These are phyloP conservation scores for Hirudinaria manillensis DNA, from an alignment of 2,888 invertebrate species.

Conservation along the genomic window DNA sequence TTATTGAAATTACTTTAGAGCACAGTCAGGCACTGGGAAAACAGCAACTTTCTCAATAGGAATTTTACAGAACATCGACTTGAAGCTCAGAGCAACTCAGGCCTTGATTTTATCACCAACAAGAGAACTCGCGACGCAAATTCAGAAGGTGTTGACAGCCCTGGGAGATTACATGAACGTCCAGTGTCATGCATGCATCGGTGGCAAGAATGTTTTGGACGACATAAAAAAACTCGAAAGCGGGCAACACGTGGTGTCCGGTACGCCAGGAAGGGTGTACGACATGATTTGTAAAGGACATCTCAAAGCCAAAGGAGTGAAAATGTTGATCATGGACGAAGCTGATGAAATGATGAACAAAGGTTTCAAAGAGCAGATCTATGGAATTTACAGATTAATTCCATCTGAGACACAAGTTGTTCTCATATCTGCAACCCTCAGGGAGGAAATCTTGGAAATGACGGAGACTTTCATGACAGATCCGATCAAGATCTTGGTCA, in stretches of 20 bases:
- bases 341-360: slow-evolving; percentile 99
- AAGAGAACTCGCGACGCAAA: slow-evolving; percentile 91
- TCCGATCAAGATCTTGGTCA: slow-evolving; percentile 93
- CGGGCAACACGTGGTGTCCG: slow-evolving; percentile 97
- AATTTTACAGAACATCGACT: slow-evolving; percentile 85
- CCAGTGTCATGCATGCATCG: slow-evolving; percentile 97
- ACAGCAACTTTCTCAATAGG: slow-evolving; percentile 97
- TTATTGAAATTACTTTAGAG: slow-evolving; percentile 49
- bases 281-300: slow-evolving; percentile 67
- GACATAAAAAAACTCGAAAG: slow-evolving; percentile 96
- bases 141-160: slow-evolving; percentile 72
- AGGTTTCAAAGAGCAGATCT: slow-evolving; percentile 98
- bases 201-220: slow-evolving; percentile 95
- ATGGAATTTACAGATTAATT: slow-evolving; percentile 94
- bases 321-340: slow-evolving; percentile 94
- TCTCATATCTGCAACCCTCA: slow-evolving; percentile 91
- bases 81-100: slow-evolving; percentile 78
- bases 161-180: slow-evolving; percentile 80
- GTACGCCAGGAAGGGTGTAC: slow-evolving; percentile 96
- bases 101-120: slow-evolving; percentile 91
- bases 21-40: slow-evolving; percentile 97
- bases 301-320: slow-evolving; percentile 81
- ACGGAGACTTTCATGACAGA: slow-evolving; percentile 99
- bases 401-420: slow-evolving; percentile 95
- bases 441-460: slow-evolving; percentile 98